Evolutionary conservation across 2,113 vertebrate genomes (phyloP).

Genomic region (Microcebus griseorufus): DNA sequence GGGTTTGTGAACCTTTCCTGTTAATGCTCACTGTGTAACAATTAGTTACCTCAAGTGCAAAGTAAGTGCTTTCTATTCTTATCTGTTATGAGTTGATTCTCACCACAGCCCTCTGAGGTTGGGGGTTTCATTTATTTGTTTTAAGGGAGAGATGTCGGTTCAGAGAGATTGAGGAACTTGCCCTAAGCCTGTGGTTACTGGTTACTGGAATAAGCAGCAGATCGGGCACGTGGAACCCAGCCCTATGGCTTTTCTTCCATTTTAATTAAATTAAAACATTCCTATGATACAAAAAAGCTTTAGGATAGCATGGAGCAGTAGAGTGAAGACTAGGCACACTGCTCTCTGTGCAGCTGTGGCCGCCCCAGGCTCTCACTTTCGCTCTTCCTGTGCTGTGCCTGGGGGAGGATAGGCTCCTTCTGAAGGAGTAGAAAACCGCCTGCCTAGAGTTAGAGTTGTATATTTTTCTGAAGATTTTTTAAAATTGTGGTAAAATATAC

Average conservation of each 20-base stretch:
- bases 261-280: fast-evolving
- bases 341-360: not conserved
- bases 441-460: not conserved
- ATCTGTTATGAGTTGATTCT: fast-evolving
- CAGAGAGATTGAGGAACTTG: not conserved
- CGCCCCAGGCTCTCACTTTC: not conserved
- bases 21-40: fast-evolving
- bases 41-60: not conserved
- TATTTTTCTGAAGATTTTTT: not conserved
- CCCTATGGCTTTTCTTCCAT: not conserved
- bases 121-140: not conserved
- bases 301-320: not conserved
- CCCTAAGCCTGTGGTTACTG: not conserved
- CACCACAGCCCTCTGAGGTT: fast-evolving
- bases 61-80: fast-evolving
- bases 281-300: not conserved
- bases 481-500: not conserved
- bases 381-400: not conserved
- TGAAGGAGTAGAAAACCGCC: not conserved
- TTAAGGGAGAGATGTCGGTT: not conserved
- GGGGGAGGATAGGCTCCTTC: not conserved
- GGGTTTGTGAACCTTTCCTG: not conserved
- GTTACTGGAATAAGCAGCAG: not conserved
- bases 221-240: too few relatives aligned
- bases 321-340: too few relatives aligned